phyloP scores from a whole-genome alignment of 1,140 invertebrate genomes.

The Cyclina sinensis region DNA sequence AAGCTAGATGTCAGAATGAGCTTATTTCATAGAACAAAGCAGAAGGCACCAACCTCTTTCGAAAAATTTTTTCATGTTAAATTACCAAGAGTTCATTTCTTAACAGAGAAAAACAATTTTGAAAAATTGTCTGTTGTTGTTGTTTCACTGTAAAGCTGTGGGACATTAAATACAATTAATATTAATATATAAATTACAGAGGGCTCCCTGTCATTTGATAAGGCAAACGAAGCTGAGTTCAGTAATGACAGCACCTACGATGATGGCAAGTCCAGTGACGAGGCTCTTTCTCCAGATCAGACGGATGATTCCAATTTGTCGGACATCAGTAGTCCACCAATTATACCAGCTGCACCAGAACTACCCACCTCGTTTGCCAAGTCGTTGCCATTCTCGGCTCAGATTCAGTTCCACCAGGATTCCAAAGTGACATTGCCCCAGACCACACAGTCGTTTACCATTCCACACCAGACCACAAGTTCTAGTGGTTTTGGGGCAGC shows the following conservation, averaged over 20 bases:
- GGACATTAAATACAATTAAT: no score
- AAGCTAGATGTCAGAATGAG: no score
- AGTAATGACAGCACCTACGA: constrained; percentile 94
- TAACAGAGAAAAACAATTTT: no score
- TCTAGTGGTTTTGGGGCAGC: constrained; percentile 49
- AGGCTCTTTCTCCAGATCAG: constrained; percentile 83
- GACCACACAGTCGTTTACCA: constrained; percentile 72
- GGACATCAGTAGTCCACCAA: constrained; percentile 81
- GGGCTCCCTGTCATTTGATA: constrained; percentile 96
- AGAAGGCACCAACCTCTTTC: no score
- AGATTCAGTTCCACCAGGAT: constrained; percentile 55
- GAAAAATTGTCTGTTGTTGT: no score
- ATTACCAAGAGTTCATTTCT: no score
- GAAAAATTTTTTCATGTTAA: no score
- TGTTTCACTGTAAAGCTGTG: no score
- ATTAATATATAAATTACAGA: no score
- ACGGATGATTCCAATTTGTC: constrained; percentile 82
- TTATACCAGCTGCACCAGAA: constrained; percentile 74
- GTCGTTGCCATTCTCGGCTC: constrained; percentile 49
- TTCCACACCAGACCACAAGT: constrained; percentile 56
- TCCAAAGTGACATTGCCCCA: constrained; percentile 67
- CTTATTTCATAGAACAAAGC: no score
- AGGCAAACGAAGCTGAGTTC: constrained; percentile 94
- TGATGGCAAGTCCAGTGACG: constrained; percentile 92
- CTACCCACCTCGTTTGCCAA: constrained; percentile 66